Evolutionary conservation across 2,113 vertebrate genomes (phyloP), one percentile per base, ranked within the genome.

Genomic region (Oenanthe oenanthe): DNA sequence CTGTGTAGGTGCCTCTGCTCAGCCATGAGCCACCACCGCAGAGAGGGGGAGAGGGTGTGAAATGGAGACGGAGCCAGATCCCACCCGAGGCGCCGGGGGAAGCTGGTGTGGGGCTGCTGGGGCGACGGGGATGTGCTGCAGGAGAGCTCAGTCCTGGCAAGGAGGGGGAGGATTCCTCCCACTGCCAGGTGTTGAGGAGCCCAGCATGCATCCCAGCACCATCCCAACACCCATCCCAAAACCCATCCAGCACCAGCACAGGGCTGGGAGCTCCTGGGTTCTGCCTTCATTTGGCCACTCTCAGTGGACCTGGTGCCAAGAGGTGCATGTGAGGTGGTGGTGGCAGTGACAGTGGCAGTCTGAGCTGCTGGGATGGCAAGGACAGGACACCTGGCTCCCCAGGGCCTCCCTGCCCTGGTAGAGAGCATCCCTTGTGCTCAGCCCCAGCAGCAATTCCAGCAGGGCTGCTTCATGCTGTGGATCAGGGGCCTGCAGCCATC

Each of bases 21-120:
- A 89, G 94, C 48, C 94, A 91, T 65, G 3, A 93, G 12, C 88
- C 92, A 21, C 92, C 93, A 73, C 51, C 73, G 16, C 88, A 65
- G 91, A 24, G 90, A 93, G 95, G 91, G 91, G 77, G 94, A 94
- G 96, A 81, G 95, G 34, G 93, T 81, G 94, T 61, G 94, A 92
- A 94, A 82, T 4, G 16, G 70, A 45, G 95, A 15, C 1, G 45
- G 77, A 91, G 84, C 88, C 68, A 38, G 75, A 38, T 60, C 15
- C 10, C 2, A 5, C 47, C 2, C 7, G 60, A 16, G 3, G 14
- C 58, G 47, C 12, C 1, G 61, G 78, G 85, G 71, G 75, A 19
- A 76, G 74, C 65, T 71, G 94, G 36, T 5, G 26, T 56, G 40
- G 89, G 80, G 83, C 81, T 45, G 73, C 60, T 0, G 25, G 48